Conservation (phyloP, 2,113 vertebrate species). For the Lophura nycthemera region DNA sequence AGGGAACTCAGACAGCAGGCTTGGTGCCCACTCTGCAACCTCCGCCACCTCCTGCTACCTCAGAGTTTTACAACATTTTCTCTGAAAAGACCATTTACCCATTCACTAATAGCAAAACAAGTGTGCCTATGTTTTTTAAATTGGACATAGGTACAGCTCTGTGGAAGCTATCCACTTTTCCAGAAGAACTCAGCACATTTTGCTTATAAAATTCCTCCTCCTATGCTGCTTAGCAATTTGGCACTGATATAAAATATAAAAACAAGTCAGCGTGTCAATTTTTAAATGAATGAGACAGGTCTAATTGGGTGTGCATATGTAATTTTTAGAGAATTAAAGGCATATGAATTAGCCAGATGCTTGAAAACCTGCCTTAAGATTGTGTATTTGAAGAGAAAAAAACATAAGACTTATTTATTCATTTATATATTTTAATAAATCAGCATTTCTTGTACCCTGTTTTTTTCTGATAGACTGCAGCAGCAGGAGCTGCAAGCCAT, state of each 20-base stretch:
- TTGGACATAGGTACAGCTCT: not conserved
- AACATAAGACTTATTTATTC: not conserved
- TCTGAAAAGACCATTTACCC: not conserved
- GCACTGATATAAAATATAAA: slow-evolving; percentile 10
- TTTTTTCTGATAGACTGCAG: not conserved
- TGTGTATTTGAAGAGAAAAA: not conserved
- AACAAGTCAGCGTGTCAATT: not conserved
- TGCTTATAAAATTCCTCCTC: not conserved
- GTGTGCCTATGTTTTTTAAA: not conserved
- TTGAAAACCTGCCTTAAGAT: not conserved
- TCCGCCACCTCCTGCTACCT: not conserved
- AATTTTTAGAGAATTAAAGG: slow-evolving; percentile 34
- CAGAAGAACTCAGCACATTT: not conserved
- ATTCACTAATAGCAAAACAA: not conserved
- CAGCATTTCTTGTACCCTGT: not conserved
- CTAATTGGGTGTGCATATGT: slow-evolving; percentile 11
- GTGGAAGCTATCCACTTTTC: not conserved
- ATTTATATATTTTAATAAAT: slow-evolving; percentile 14
- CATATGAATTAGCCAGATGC: slow-evolving; percentile 18
- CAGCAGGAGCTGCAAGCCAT: not conserved
- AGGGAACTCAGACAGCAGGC: not conserved
- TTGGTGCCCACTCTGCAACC: fast-evolving
- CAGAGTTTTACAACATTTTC: not conserved
- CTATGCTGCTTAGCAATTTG: not conserved
- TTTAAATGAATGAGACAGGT: slow-evolving; percentile 12